Conservation (phyloP, 1,140 invertebrate species). For the Lepidostoma basale region DNA sequence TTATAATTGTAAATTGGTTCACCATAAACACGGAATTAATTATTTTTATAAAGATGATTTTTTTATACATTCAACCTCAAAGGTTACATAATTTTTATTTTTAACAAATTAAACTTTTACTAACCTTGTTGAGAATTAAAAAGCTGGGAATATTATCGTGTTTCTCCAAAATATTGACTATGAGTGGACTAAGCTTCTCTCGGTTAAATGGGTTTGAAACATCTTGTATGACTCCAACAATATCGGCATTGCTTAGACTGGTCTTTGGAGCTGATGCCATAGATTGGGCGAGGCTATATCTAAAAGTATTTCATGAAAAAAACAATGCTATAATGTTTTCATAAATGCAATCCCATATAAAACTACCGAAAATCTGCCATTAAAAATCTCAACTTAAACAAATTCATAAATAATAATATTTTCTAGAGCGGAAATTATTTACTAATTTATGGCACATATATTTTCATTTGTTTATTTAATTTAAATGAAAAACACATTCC, state of each 20-base stretch:
- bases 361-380: too few species aligned
- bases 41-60: too few species aligned
- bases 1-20: too few species aligned
- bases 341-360: too few species aligned
- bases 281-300: conserved; percentile 68
- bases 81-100: neutral
- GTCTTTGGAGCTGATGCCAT: conserved; percentile 71
- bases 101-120: neutral
- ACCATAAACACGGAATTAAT: too few species aligned
- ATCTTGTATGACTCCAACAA: conserved; percentile 88
- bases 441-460: too few species aligned
- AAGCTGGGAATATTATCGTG: conserved; percentile 72
- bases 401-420: too few species aligned
- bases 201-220: conserved; percentile 72
- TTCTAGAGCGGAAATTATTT: too few species aligned
- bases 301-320: conserved; percentile 49
- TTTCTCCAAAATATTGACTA: conserved; percentile 71
- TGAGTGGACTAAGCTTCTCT: conserved; percentile 69
- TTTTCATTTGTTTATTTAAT: too few species aligned
- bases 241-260: conserved; percentile 75
- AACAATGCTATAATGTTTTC: neutral
- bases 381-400: too few species aligned
- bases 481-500: too few species aligned
- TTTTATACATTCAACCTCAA: conserved; percentile 4
- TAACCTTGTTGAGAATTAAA: conserved; percentile 88